Base-by-base conservation (phyloP, 2,888 invertebrate genomes). In the Cheilosia grossa region DNA sequence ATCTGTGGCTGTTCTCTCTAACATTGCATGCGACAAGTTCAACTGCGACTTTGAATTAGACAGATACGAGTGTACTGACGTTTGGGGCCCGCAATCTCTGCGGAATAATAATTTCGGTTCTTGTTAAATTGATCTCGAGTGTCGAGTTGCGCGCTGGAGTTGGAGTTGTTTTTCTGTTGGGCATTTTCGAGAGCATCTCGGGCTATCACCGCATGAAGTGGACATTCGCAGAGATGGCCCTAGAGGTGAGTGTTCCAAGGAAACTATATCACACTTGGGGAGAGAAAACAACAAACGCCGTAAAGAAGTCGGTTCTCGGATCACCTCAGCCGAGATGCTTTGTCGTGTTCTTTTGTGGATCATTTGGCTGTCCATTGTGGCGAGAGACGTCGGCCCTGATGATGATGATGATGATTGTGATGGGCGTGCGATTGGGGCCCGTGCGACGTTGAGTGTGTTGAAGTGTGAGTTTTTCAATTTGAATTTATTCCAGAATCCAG, bases 401-500 rank as follows among this genome's bases (percentile, higher is more conserved):
- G 77, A 59, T 69, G 77, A 42, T 19, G 64, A 47, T 61, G 80
- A 42, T 66, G 64, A 49, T 27, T 66, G 24, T 67, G 66, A 63
- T 58, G 58, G 53, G 67, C 51, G 21, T 54, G 77, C 54, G 77
- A 77, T 77, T 54, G 59, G 21, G 64, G 64, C 37, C 56, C 67
- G 69, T 58, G 75, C 64, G 64, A 79, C 80, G 74, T 85, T 75
- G 74, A 75, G 74, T 75, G 83, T 75, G 75, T 63, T 85, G 75
- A 80, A 85, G 80, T 85, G 85, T 85, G 80, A 85, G 70, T 85
- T 81, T 85, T 85, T 85, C 80, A 85, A 80, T 85, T 81, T 85
- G 80, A 85, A 85, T 85, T 74, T 70, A 69, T 74, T 83, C 64
- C 10, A 83, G 64, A 66, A 74, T 75, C 27, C 3, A 24, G 24